Evolutionary conservation across 1,140 invertebrate genomes (phyloP).

Genomic region (Drosophila melanica): DNA sequence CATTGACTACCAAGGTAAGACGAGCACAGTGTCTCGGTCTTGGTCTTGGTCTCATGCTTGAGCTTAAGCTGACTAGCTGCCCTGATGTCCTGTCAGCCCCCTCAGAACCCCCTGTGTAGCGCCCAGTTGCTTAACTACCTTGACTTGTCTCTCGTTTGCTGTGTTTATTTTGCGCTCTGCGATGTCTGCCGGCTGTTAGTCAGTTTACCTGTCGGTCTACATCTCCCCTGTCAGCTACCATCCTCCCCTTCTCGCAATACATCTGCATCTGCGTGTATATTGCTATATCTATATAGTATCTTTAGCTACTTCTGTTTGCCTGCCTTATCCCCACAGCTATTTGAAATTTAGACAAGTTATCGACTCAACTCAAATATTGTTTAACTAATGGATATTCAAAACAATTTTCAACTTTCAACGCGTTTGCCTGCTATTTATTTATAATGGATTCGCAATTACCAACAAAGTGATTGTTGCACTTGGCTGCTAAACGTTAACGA

Average conservation of each 20-base stretch:
- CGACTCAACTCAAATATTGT: slow-evolving; percentile 75
- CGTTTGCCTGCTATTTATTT: slow-evolving; percentile 6
- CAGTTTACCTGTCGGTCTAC: slow-evolving; percentile 49
- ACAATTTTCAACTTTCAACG: slow-evolving; percentile 7
- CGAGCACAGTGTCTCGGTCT: slow-evolving; percentile 52
- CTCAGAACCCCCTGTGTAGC: neutral
- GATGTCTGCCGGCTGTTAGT: slow-evolving; percentile 61
- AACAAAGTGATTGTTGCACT: slow-evolving; percentile 1
- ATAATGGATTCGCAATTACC: slow-evolving; percentile 1
- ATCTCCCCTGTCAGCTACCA: neutral
- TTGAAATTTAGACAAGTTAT: slow-evolving; percentile 69
- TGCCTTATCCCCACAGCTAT: slow-evolving; percentile 34
- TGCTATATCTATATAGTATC: neutral
- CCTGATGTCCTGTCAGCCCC: slow-evolving; percentile 3
- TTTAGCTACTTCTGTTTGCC: neutral
- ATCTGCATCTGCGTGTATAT: neutral
- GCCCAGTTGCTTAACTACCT: slow-evolving; percentile 43
- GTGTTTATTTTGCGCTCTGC: slow-evolving; percentile 64
- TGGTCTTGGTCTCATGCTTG: slow-evolving; percentile 43
- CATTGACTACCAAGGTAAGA: slow-evolving; percentile 73
- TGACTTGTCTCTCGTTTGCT: slow-evolving; percentile 52
- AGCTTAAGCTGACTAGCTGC: slow-evolving; percentile 34
- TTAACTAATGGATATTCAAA: slow-evolving; percentile 65
- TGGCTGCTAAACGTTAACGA: neutral
- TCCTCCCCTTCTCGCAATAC: neutral